A percentile compares a stretch with the other conserved stretches of the same genome.
phyloP scores from a whole-genome alignment of 2,888 invertebrate species.

The Corbicula japonica region DNA sequence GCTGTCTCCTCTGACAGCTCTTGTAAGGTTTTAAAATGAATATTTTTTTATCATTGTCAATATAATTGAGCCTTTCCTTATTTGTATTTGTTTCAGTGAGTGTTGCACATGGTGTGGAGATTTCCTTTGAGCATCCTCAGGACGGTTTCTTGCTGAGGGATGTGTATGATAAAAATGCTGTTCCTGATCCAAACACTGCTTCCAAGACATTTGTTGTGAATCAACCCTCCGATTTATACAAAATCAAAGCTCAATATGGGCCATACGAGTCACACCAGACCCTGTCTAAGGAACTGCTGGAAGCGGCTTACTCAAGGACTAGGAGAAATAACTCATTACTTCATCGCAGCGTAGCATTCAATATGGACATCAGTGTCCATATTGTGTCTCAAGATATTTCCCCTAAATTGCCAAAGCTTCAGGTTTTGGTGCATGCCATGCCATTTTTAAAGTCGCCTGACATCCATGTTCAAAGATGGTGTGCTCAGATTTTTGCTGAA shows the following conservation, averaged over 20 bases:
- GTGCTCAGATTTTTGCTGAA: conserved; percentile 85
- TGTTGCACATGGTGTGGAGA: conserved; percentile 75
- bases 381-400: conserved; percentile 95
- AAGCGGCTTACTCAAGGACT: conserved; percentile 55
- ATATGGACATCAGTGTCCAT: conserved; percentile 96
- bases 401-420: conserved; percentile 95
- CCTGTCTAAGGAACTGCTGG: conserved; percentile 60
- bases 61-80: background rate
- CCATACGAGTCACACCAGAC: conserved; percentile 98
- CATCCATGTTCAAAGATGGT: conserved; percentile 70
- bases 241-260: conserved; percentile 96
- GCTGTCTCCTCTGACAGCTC: no score
- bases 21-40: no score
- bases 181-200: conserved; percentile 87
- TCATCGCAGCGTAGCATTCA: conserved; percentile 75
- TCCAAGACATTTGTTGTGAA: conserved; percentile 96
- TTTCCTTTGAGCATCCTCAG: conserved; percentile 81
- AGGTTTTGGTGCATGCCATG: conserved; percentile 95
- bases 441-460: conserved; percentile 53
- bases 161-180: conserved; percentile 86
- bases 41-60: background rate
- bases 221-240: conserved; percentile 95
- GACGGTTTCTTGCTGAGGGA: conserved; percentile 85
- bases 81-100: conserved; percentile 69
- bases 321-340: conserved; percentile 55